Evolutionary conservation across 2,797 vertebrate species (phyloP).

Genomic region (Rhabdomys pumilio): DNA sequence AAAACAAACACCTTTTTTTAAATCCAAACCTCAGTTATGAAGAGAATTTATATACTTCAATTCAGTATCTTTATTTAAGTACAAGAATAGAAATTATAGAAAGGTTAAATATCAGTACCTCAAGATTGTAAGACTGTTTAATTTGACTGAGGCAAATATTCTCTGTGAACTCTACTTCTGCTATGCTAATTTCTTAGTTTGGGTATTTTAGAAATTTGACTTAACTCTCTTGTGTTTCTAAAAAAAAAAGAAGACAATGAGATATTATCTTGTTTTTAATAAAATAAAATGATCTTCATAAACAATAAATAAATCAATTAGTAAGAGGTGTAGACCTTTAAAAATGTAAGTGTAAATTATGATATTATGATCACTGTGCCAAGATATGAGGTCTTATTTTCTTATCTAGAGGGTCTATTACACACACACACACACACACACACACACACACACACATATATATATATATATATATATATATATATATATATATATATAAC

Average conservation of each 20-base stretch:
- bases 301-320: background rate
- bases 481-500: background rate
- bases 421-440: too few species aligned
- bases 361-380: background rate
- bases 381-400: background rate
- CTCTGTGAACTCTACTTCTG: background rate
- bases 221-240: background rate
- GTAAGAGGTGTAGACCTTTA: background rate
- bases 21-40: constrained; percentile 18
- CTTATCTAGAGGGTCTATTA: background rate
- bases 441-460: too few species aligned
- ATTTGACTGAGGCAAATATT: background rate
- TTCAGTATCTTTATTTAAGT: constrained; percentile 57
- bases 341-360: background rate
- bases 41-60: constrained; percentile 27
- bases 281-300: background rate
- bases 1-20: constrained; percentile 54
- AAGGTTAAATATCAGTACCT: constrained; percentile 45
- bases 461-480: too few species aligned
- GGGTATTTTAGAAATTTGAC: constrained; percentile 1
- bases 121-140: constrained; percentile 1
- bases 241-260: background rate
- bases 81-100: constrained; percentile 62
- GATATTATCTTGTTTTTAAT: background rate
- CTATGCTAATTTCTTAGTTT: background rate